Evolutionary conservation across 2,113 vertebrate genomes (phyloP), one percentile per base, ranked within the genome.

Genomic region (Recurvirostra avosetta): DNA sequence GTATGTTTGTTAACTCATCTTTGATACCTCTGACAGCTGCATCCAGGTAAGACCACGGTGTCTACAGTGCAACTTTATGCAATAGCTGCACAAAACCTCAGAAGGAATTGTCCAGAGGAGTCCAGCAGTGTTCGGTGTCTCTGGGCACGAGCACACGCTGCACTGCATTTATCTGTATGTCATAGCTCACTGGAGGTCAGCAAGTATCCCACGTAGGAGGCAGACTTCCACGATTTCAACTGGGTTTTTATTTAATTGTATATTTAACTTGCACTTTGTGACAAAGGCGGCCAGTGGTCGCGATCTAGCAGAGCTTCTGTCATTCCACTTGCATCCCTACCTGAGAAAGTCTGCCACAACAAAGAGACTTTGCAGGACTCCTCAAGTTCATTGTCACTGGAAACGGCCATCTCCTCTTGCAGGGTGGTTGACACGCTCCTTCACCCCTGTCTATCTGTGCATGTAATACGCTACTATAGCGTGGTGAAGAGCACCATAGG

Each of bases 311-410:
- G 58, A 72, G 53, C 43, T 75, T 40, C 67, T 63, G 38, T 20
- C 66, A 3, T 53, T 70, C 19, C 25, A 4, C 41, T 14, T 19
- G 30, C 23, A 29, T 9, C 25, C 30, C 66, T 15, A 9, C 29
- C n/a, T 15, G 38, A 20, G 23, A 3, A 36, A 49, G 38, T 41
- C 21, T 36, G 38, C 6, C 58, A 13, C 36, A 22, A 30, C 59
- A 65, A 62, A 29, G 34, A 52, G 50, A 2, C 61, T 5, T 1
- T 6, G 5, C 27, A 16, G 71, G 16, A 8, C 27, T 62, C 52
- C 0, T 1, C 6, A 3, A 12, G 65, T 1, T 8, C 26, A 12
- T 53, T 1, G 2, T 6, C 43, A 1, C 36, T 43, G 77, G 41
- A 19, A 3, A 5, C 0, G 8, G 22, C 27, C 43, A 23, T 6